A percentile compares a stretch with the other conserved stretches of the same genome.
phyloP scores from a whole-genome alignment of 2,888 invertebrate species.

The Lordiphosa andalusiaca region DNA sequence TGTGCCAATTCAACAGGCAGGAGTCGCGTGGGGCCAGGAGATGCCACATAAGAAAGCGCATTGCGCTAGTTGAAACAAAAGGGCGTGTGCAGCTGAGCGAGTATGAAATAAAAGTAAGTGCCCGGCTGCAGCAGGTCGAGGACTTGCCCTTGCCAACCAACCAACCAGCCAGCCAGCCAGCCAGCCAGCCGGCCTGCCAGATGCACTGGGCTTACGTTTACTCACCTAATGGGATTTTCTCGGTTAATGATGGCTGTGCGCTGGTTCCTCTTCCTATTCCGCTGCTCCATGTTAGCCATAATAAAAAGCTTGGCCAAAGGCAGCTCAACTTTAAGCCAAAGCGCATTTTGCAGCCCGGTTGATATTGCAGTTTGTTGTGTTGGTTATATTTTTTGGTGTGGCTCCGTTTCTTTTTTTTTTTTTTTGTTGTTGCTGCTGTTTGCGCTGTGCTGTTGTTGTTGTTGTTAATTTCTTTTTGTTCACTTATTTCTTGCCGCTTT shows the following conservation, averaged over 20 bases:
- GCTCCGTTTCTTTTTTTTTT: slow-evolving; percentile 4
- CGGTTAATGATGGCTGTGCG: slow-evolving; percentile 80
- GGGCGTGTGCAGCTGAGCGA: slow-evolving; percentile 26
- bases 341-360: slow-evolving; percentile 72
- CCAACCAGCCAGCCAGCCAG: slow-evolving; percentile 10
- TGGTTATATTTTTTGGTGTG: slow-evolving; percentile 11
- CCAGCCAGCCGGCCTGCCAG: slow-evolving; percentile 13
- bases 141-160: slow-evolving; percentile 6
- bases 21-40: too few species aligned
- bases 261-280: slow-evolving; percentile 53
- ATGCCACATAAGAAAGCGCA: slow-evolving; percentile 5
- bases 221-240: slow-evolving; percentile 81
- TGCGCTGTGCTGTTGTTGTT: slow-evolving; percentile 13
- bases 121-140: slow-evolving; percentile 16
- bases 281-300: slow-evolving; percentile 75
- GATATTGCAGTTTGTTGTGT: slow-evolving; percentile 35
- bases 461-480: slow-evolving; percentile 22
- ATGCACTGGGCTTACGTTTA: slow-evolving; percentile 44
- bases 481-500: slow-evolving; percentile 31
- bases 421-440: slow-evolving; percentile 4
- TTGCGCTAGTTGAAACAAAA: slow-evolving; percentile 6
- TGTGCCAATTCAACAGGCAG: slow-evolving; percentile 28
- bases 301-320: slow-evolving; percentile 70
- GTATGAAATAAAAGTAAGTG: slow-evolving; percentile 31
- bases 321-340: slow-evolving; percentile 70